Percentiles rank a stretch among this genome's conserved stretches.
phyloP scores from a whole-genome alignment of 2,797 vertebrate species.

The Amphiprion clarkii region DNA sequence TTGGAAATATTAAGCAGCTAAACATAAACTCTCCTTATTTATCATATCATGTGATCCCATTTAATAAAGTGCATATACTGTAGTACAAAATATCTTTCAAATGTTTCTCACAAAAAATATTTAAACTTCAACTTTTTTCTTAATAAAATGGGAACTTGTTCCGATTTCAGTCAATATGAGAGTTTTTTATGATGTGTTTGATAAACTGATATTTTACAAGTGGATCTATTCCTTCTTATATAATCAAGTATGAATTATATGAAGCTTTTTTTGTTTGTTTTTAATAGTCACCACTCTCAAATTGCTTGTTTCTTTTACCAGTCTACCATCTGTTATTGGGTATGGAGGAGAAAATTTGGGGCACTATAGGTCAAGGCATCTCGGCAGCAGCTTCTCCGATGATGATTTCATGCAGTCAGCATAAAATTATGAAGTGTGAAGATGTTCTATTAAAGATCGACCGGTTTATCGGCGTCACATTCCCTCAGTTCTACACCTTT shows the following conservation, averaged over 20 bases:
- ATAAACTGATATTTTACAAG: too few relatives aligned
- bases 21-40: background rate
- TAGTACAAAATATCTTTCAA: too few relatives aligned
- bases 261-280: background rate
- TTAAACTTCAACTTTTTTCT: too few relatives aligned
- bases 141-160: too few relatives aligned
- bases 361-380: constrained; percentile 1
- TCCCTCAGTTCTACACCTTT: constrained; percentile 23
- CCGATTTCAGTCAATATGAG: too few relatives aligned
- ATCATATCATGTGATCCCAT: too few relatives aligned
- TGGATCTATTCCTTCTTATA: background rate
- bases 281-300: background rate
- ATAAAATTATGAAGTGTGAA: constrained; percentile 18
- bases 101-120: too few relatives aligned
- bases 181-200: too few relatives aligned
- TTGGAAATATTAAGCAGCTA: too few relatives aligned
- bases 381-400: background rate
- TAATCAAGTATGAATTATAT: background rate
- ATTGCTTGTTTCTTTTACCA: background rate
- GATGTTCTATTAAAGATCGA: constrained; percentile 23
- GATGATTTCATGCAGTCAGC: constrained; percentile 6
- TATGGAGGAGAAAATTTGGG: background rate
- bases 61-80: too few relatives aligned
- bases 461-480: constrained; percentile 30
- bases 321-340: background rate